phyloP scores from a whole-genome alignment of 2,113 vertebrate genomes.

The Felis chaus region DNA sequence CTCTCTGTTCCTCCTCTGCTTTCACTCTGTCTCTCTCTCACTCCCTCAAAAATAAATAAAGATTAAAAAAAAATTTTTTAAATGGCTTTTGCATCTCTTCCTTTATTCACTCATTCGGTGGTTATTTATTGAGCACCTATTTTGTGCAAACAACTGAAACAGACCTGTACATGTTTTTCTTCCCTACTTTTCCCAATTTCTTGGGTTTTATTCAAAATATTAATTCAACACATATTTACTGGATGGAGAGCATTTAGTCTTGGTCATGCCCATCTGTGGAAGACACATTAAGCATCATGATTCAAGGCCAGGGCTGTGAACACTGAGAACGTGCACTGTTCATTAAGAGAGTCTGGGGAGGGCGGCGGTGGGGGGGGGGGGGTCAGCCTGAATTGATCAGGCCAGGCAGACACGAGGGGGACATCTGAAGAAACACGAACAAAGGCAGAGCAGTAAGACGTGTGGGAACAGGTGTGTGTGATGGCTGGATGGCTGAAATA shows the following conservation, averaged over 20 bases:
- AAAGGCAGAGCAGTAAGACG: accelerated
- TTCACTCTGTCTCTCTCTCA: no score
- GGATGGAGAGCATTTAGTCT: not conserved
- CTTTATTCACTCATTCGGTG: not conserved
- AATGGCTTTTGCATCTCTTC: not conserved
- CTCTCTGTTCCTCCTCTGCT: no score
- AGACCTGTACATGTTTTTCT: not conserved
- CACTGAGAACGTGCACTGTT: accelerated
- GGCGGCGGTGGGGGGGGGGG: not conserved
- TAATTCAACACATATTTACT: not conserved
- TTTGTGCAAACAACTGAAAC: not conserved
- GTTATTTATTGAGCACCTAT: not conserved
- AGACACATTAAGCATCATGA: accelerated
- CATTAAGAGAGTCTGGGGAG: no score
- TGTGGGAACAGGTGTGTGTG: accelerated
- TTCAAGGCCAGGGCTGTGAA: accelerated
- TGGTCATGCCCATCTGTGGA: not conserved
- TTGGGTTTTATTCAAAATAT: not conserved
- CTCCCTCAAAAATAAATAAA: no score
- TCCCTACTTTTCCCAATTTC: not conserved
- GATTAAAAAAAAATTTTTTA: no score
- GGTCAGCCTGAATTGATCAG: accelerated
- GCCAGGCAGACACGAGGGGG: not conserved
- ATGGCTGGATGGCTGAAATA: accelerated
- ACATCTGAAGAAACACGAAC: accelerated